phyloP scores from a whole-genome alignment of 2,797 vertebrate genomes.

The Gila robusta region DNA sequence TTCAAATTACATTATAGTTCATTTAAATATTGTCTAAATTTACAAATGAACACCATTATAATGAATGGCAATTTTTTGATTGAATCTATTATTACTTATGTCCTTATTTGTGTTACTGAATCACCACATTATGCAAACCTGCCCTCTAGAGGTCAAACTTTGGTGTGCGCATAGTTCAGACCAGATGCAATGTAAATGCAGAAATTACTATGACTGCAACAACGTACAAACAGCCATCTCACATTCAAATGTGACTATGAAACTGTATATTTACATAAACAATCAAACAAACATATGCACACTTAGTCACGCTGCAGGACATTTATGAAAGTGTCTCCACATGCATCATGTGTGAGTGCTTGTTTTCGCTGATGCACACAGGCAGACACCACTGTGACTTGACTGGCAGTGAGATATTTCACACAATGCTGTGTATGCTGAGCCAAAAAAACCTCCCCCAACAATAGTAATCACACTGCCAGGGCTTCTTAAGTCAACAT shows the following conservation, averaged over 20 bases:
- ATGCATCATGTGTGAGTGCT: constrained; percentile 41
- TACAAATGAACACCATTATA: constrained; percentile 14
- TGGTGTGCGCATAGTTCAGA: neutral
- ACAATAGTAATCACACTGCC: neutral
- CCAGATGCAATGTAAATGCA: neutral
- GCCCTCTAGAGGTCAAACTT: constrained; percentile 42
- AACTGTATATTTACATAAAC: constrained; percentile 36
- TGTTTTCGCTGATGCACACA: constrained; percentile 38
- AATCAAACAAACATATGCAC: constrained; percentile 26
- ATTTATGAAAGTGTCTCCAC: constrained; percentile 39
- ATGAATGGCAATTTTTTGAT: neutral
- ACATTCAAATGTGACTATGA: constrained; percentile 12
- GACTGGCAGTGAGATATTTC: constrained; percentile 29
- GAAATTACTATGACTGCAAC: neutral
- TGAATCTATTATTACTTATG: neutral
- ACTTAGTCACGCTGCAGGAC: constrained; percentile 38
- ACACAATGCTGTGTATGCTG: neutral
- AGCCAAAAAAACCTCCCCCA: neutral
- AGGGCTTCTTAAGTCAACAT: neutral
- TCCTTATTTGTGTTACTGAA: neutral
- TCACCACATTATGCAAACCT: constrained; percentile 42
- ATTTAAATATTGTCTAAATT: neutral
- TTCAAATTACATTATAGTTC: constrained; percentile 3
- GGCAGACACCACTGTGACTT: constrained; percentile 26
- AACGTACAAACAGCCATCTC: neutral